phyloP scores from a whole-genome alignment of 2,113 vertebrate species.

The Athene cunicularia region DNA sequence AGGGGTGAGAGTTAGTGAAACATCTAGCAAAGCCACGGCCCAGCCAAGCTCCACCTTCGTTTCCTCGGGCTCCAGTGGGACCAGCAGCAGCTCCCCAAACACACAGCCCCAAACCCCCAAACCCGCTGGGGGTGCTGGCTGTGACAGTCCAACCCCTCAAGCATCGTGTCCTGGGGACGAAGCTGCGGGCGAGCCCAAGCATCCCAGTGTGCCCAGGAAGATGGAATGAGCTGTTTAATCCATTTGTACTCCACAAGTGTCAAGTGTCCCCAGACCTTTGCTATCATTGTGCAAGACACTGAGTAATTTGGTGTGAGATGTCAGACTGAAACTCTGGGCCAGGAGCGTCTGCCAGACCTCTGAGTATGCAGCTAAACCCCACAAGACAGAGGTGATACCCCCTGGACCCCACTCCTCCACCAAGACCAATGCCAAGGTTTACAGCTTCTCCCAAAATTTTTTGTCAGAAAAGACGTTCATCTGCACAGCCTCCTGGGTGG shows the following conservation, averaged over 20 bases:
- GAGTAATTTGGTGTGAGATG: rapidly evolving
- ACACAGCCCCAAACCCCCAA: background rate
- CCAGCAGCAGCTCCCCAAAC: background rate
- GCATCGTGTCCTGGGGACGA: rapidly evolving
- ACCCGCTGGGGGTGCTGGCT: background rate
- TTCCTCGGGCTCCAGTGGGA: rapidly evolving
- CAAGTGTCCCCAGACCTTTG: background rate
- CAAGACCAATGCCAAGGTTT: rapidly evolving
- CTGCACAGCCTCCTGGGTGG: rapidly evolving
- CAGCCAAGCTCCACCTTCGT: rapidly evolving
- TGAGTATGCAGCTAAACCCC: rapidly evolving
- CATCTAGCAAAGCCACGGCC: rapidly evolving
- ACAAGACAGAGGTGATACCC: rapidly evolving
- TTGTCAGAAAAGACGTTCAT: rapidly evolving
- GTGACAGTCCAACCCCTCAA: rapidly evolving
- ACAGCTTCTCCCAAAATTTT: rapidly evolving
- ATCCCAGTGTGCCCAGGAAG: rapidly evolving
- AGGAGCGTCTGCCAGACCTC: rapidly evolving
- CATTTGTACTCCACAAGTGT: background rate
- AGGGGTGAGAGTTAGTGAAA: background rate
- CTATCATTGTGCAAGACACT: rapidly evolving
- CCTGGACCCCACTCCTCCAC: rapidly evolving
- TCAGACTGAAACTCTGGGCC: rapidly evolving
- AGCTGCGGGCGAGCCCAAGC: background rate
- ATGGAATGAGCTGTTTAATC: rapidly evolving